phyloP scores from a whole-genome alignment of 2,888 invertebrate species.

The Monopis laevigella region DNA sequence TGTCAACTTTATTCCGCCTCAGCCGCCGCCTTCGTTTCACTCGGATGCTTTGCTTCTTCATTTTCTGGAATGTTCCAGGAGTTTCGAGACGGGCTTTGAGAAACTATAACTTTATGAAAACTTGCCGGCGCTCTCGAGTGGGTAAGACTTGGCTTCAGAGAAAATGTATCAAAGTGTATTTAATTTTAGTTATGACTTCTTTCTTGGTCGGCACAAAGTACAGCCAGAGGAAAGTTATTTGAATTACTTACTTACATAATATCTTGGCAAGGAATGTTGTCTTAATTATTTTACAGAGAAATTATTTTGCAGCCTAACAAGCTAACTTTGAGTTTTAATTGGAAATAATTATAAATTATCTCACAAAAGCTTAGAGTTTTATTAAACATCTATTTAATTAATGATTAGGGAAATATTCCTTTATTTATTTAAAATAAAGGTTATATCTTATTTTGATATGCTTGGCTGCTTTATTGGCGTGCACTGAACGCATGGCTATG shows the following conservation, averaged over 20 bases:
- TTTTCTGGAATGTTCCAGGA: slow-evolving; percentile 59
- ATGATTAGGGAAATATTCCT: too few species aligned
- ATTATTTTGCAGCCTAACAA: too few species aligned
- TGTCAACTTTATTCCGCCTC: slow-evolving; percentile 66
- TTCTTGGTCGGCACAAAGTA: slow-evolving; percentile 24
- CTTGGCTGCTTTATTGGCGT: too few species aligned
- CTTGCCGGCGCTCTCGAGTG: slow-evolving; percentile 47
- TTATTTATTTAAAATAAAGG: too few species aligned
- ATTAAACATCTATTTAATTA: too few species aligned
- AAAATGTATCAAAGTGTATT: slow-evolving; percentile 64
- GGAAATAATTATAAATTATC: too few species aligned
- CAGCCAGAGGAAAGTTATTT: slow-evolving; percentile 7
- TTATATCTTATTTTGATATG: too few species aligned
- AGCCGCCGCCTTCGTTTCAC: slow-evolving; percentile 55
- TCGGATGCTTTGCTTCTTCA: slow-evolving; percentile 58
- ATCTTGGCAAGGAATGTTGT: too few species aligned
- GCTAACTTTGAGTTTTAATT: too few species aligned
- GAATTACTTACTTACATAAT: slow-evolving; percentile 7
- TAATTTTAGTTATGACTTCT: slow-evolving; percentile 63
- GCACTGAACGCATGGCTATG: too few species aligned
- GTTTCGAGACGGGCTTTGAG: slow-evolving; percentile 62
- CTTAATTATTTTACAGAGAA: too few species aligned
- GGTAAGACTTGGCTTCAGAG: slow-evolving; percentile 56
- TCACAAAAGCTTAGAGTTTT: too few species aligned
- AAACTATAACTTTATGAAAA: slow-evolving; percentile 64